phyloP scores from a whole-genome alignment of 2,113 vertebrate genomes.

The Ciconia maguari region DNA sequence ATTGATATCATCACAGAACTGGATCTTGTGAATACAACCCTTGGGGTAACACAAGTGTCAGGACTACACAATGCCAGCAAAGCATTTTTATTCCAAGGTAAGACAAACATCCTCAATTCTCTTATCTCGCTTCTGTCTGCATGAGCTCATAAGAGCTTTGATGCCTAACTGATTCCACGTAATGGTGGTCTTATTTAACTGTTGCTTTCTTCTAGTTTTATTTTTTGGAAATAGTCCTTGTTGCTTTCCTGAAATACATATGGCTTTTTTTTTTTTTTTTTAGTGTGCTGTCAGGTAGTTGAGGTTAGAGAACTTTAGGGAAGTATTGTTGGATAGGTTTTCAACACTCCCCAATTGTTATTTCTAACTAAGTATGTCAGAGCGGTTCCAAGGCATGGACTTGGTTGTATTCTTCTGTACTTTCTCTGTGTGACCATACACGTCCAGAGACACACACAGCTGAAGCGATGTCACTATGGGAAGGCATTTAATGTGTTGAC shows the following conservation, averaged over 20 bases:
- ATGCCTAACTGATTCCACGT: neutral
- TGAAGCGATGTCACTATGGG: neutral
- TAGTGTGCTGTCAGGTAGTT: neutral
- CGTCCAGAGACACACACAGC: neutral
- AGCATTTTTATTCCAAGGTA: constrained; percentile 95
- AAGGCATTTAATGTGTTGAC: neutral
- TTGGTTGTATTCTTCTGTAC: neutral
- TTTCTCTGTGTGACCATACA: neutral
- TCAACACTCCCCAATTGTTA: neutral
- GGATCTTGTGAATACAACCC: constrained; percentile 87
- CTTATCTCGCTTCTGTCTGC: neutral
- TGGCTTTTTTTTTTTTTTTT: neutral
- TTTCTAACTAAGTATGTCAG: neutral
- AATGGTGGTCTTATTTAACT: neutral
- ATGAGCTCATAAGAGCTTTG: neutral
- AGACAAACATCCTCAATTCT: neutral
- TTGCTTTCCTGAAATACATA: neutral
- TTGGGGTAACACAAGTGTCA: constrained; percentile 89
- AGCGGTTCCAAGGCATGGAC: neutral
- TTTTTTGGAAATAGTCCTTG: neutral
- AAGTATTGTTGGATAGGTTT: neutral
- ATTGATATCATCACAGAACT: constrained; percentile 90
- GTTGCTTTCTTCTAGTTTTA: neutral
- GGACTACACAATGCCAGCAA: constrained; percentile 94
- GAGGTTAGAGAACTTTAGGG: neutral